A percentile compares a stretch with the other conserved stretches of the same genome.
Evolutionary conservation across 1,140 invertebrate species (phyloP).

Genomic region (Drosophila grimshawi): DNA sequence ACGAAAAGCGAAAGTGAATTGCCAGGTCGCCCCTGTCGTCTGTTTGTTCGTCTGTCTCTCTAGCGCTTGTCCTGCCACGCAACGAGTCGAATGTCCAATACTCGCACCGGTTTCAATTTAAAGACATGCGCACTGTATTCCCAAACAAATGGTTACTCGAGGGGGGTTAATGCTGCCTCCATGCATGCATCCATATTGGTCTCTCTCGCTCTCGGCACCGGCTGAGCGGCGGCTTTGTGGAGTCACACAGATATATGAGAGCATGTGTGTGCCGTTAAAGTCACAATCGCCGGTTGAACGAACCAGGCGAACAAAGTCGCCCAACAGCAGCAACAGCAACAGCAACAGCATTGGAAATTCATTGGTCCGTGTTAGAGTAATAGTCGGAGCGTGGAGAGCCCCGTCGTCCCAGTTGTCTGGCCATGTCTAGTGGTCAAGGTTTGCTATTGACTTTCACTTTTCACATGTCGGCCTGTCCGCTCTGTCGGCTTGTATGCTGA

Average conservation of each 20-base stretch:
- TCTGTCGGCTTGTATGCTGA: conserved; percentile 3
- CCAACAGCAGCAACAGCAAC: conserved; percentile 44
- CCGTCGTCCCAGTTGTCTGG: conserved; percentile 40
- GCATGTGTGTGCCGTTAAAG: conserved; percentile 46
- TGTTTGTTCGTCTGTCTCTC: conserved; percentile 4
- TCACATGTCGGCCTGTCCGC: conserved; percentile 63
- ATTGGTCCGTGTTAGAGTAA: conserved; percentile 48
- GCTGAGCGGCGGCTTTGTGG: background rate
- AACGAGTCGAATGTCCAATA: conserved; percentile 21
- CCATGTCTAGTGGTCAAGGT: conserved; percentile 80
- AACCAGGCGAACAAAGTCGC: conserved; percentile 62
- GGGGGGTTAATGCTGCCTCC: background rate
- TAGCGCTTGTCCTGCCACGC: conserved; percentile 42
- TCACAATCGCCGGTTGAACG: conserved; percentile 73
- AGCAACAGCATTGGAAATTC: conserved; percentile 55
- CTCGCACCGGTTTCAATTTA: conserved; percentile 14
- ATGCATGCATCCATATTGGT: background rate
- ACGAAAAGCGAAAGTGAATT: conserved; percentile 71
- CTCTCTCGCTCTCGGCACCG: conserved; percentile 21
- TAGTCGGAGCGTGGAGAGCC: conserved; percentile 22
- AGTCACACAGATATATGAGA: conserved; percentile 10
- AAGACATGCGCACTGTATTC: conserved; percentile 43
- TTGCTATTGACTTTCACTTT: conserved; percentile 84
- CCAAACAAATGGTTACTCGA: background rate
- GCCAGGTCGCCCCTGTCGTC: conserved; percentile 23